phyloP scores from a whole-genome alignment of 2,113 vertebrate genomes.

The Poeciliopsis retropinna region DNA sequence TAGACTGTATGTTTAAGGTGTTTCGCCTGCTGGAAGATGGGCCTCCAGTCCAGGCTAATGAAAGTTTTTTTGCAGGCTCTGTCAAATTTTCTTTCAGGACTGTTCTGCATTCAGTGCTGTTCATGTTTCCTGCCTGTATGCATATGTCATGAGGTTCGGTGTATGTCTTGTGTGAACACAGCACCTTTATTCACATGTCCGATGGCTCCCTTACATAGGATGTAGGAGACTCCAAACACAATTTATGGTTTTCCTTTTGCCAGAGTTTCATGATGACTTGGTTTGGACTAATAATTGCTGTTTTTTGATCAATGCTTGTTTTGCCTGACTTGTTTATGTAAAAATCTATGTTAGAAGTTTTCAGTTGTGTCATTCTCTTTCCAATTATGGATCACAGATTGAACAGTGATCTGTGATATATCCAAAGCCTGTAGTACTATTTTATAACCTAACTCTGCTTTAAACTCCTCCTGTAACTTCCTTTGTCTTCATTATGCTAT shows the following conservation, averaged over 20 bases:
- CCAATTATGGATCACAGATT: too few relatives aligned
- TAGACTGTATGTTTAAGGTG: not conserved
- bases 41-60: not conserved
- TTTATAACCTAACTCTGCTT: too few relatives aligned
- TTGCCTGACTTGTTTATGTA: not conserved
- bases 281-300: not conserved
- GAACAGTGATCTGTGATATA: too few relatives aligned
- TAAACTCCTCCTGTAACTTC: too few relatives aligned
- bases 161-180: not conserved
- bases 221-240: not conserved
- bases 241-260: not conserved
- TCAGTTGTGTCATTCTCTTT: not conserved
- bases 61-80: not conserved
- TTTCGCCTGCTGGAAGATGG: not conserved
- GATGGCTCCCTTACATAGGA: not conserved
- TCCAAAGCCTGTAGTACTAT: too few relatives aligned
- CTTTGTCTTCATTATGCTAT: not conserved
- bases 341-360: not conserved
- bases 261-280: not conserved
- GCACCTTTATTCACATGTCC: not conserved
- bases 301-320: not conserved
- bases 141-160: too few relatives aligned
- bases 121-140: not conserved
- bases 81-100: not conserved
- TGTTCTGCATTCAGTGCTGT: not conserved